Conservation (phyloP, 2,888 invertebrate species). For the Rotaria macrura region DNA sequence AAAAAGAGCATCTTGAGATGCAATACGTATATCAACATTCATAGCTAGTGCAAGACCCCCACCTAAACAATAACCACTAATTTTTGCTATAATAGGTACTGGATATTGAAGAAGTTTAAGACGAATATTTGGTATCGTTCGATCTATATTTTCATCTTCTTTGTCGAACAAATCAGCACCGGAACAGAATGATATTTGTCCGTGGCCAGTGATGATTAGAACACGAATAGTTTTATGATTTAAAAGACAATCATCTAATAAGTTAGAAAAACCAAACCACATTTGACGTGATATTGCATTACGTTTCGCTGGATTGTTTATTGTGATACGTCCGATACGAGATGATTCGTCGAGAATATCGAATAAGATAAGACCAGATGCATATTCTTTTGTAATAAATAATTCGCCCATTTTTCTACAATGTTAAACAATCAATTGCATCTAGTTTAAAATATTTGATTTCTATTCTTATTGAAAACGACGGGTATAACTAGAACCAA, state of each 20-base stretch:
- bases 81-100: not conserved
- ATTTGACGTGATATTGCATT: not conserved
- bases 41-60: slow-evolving; percentile 1
- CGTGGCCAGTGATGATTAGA: not conserved
- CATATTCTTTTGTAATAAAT: not conserved
- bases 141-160: not conserved
- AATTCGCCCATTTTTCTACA: not conserved
- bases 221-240: not conserved
- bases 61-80: slow-evolving; percentile 2
- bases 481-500: too few species aligned
- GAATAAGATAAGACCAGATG: not conserved
- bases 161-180: not conserved
- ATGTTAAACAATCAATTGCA: not conserved
- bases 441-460: too few species aligned
- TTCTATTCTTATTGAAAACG: too few species aligned
- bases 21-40: not conserved
- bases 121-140: not conserved
- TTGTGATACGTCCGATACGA: not conserved
- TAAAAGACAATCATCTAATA: not conserved
- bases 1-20: not conserved
- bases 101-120: not conserved
- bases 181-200: not conserved
- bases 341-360: not conserved
- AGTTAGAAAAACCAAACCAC: not conserved
- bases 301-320: not conserved